Evolutionary conservation across 2,113 vertebrate species (phyloP).

Genomic region (Rhinolophus ferrumequinum): DNA sequence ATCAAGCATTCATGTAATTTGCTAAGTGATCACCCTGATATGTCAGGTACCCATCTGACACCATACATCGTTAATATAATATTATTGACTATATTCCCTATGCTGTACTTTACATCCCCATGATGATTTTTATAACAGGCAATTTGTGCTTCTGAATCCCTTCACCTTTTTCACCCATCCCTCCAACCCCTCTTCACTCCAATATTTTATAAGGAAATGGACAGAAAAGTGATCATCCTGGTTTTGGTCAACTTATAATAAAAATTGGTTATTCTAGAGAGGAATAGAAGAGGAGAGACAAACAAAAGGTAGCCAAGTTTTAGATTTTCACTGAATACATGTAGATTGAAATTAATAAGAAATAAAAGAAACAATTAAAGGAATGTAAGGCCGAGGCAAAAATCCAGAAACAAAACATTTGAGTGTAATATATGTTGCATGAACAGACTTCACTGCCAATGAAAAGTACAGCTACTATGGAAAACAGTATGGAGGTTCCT

Average conservation of each 20-base stretch:
- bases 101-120: not conserved
- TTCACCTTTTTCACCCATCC: not conserved
- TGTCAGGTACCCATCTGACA: not conserved
- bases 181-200: not conserved
- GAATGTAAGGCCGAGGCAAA: not conserved
- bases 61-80: not conserved
- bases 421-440: not conserved
- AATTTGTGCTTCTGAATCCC: not conserved
- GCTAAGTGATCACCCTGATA: not conserved
- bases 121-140: not conserved
- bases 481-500: no score
- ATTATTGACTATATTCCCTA: not conserved
- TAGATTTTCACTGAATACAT: not conserved
- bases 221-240: not conserved
- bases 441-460: not conserved
- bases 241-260: constrained; percentile 24
- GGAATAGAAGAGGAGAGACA: not conserved
- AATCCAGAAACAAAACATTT: not conserved
- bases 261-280: constrained; percentile 8
- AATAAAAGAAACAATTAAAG: not conserved
- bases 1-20: not conserved
- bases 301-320: not conserved
- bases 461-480: not conserved
- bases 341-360: not conserved
- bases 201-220: not conserved